These are phyloP conservation scores for Tetheella fluctuosa DNA, from an alignment of 2,888 invertebrate species.

Conservation along the genomic window DNA sequence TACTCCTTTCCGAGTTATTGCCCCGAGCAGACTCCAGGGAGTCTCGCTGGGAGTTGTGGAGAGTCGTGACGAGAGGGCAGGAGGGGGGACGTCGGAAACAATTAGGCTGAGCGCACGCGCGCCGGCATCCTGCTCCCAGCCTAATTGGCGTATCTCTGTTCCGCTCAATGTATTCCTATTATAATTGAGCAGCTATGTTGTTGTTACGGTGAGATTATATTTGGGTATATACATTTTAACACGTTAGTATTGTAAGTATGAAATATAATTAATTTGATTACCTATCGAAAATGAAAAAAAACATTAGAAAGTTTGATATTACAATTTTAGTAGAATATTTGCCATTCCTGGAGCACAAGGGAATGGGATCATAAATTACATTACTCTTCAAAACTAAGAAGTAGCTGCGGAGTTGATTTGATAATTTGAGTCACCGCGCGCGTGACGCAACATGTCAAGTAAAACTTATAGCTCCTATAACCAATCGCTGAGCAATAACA, in stretches of 20 bases:
- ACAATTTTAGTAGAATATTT: too few species aligned
- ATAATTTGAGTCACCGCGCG: too few species aligned
- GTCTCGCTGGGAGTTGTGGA: conserved; percentile 23
- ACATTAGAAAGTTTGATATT: too few species aligned
- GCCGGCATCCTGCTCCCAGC: conserved; percentile 63
- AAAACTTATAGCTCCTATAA: not conserved
- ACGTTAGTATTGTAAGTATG: not conserved
- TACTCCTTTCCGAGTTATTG: conserved; percentile 39
- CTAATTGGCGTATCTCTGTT: conserved; percentile 79
- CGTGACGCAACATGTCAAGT: not conserved
- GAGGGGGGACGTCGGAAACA: conserved; percentile 63
- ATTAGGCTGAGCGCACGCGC: conserved; percentile 80
- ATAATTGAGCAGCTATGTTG: conserved; percentile 65
- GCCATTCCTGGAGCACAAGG: too few species aligned
- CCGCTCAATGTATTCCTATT: conserved; percentile 67
- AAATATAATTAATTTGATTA: not conserved
- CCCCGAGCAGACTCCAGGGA: conserved; percentile 36
- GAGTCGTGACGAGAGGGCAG: conserved; percentile 24
- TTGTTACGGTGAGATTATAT: conserved; percentile 59
- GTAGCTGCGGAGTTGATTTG: too few species aligned
- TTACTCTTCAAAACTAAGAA: too few species aligned
- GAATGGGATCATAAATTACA: too few species aligned
- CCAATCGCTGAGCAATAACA: not conserved
- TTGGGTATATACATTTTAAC: conserved; percentile 14
- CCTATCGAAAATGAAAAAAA: not conserved